Evolutionary conservation across 1,140 invertebrate genomes (phyloP), one percentile per base, ranked within the genome.

Genomic region (Anoplolepis gracilipes): DNA sequence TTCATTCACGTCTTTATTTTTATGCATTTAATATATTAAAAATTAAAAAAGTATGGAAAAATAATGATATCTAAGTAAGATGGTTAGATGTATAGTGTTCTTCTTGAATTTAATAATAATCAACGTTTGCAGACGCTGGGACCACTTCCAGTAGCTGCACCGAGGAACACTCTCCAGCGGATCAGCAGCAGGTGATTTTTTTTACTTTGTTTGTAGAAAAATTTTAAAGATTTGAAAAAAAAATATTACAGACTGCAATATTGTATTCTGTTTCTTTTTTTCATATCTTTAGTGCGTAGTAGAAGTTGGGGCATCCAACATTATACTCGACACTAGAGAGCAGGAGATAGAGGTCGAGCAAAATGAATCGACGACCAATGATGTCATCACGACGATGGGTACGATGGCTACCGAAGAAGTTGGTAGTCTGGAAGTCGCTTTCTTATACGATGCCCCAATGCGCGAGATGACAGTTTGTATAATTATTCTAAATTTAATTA

Each of bases 361-460:
- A 77, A 90, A 93, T 87, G 89, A 62, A 30, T 76, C 92, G 22
- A 85, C 90, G 25, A 88, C 87, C n/a, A 91, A 94, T 87, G 91
- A 91, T 85, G 93, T 88, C 75, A 92, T 90, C 88, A 93, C 91
- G 87, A 94, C 90, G 30, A 87, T 93, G 85, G 90, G 89, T 33
- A 90, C 92, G 53, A 86, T 91, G 72, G 53, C 36, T 82, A 72
- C 64, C 55, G 94, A 95, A 25, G 96, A 96, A 90, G 97, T 97
- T 92, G 97, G 97, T 10, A 96, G 96, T 79, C 95, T 99, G 69
- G 98, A 99, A 93, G 97, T 98, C 39, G 98, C 98, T 13, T 97
- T 99, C 92, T 95, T 97, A 16, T 99, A 99, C 93, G 98, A 99
- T 92, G 97, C 98, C 5, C 97, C 97, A 6, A 97, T 98, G 94